These are phyloP conservation scores for Catostomus latipinnis DNA, from an alignment of 2,797 vertebrate genomes.

Conservation along the genomic window DNA sequence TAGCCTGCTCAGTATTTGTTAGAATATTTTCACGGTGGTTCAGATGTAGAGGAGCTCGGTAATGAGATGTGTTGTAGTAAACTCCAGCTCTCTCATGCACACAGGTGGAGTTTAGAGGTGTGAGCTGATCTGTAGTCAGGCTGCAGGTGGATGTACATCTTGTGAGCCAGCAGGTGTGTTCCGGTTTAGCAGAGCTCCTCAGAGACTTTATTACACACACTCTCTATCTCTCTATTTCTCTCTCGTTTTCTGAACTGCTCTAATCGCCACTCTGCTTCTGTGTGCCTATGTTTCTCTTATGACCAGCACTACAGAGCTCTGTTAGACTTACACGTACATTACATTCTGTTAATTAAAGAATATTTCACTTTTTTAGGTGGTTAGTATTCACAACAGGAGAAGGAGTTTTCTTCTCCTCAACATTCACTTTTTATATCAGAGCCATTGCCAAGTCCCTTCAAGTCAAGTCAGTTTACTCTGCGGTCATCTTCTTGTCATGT, in stretches of 20 bases:
- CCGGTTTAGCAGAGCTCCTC: constrained; percentile 32
- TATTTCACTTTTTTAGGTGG: background rate
- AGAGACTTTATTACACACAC: constrained; percentile 29
- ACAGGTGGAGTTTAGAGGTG: constrained; percentile 27
- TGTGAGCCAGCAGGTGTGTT: constrained; percentile 51
- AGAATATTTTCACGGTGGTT: background rate
- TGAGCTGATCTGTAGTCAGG: constrained; percentile 35
- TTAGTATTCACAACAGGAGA: background rate
- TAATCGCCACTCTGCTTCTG: constrained; percentile 40
- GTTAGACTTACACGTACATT: background rate
- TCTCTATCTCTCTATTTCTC: constrained; percentile 25
- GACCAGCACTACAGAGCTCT: constrained; percentile 7
- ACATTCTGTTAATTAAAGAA: background rate
- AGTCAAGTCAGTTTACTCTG: background rate
- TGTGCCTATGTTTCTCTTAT: constrained; percentile 8
- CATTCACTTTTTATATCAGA: background rate
- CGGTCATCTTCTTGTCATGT: background rate
- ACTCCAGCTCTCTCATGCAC: constrained; percentile 7
- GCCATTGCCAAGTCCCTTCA: background rate
- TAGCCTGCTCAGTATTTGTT: background rate
- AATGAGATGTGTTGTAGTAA: constrained; percentile 6
- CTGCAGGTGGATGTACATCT: constrained; percentile 46
- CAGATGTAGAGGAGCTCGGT: background rate
- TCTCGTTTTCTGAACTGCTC: constrained; percentile 34
- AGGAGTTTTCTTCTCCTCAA: background rate